Conservation (phyloP, 92 coral and sea anemone species). For the Porites divaricata region DNA sequence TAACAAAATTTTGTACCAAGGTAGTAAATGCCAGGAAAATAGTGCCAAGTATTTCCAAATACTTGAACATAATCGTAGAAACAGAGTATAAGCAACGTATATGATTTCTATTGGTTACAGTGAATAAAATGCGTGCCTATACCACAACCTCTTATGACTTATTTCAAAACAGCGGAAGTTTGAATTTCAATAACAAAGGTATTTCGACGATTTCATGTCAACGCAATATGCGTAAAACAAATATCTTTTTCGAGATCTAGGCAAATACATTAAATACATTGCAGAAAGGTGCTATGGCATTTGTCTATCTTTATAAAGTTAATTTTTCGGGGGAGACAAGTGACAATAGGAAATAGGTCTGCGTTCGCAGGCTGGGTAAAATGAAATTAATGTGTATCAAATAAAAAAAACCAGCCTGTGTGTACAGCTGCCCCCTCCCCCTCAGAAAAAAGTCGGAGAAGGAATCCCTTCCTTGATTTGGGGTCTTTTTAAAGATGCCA, state of each 20-base stretch:
- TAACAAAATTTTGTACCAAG: neutral
- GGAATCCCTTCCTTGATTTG: too few relatives aligned
- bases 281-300: too few relatives aligned
- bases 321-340: too few relatives aligned
- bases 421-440: too few relatives aligned
- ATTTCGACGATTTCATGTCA: neutral
- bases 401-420: too few relatives aligned
- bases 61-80: neutral
- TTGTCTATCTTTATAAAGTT: too few relatives aligned
- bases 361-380: too few relatives aligned
- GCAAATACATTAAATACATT: too few relatives aligned
- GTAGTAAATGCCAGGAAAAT: constrained; percentile 3
- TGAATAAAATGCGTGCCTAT: neutral
- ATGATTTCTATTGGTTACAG: neutral
- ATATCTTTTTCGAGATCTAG: neutral
- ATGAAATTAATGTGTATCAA: too few relatives aligned
- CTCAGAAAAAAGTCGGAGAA: too few relatives aligned
- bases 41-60: neutral
- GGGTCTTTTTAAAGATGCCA: too few relatives aligned
- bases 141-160: neutral
- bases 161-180: neutral
- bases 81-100: neutral
- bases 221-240: neutral
- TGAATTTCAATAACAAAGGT: constrained; percentile 28
- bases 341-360: too few relatives aligned